Evolutionary conservation across 2,888 invertebrate genomes (phyloP), one percentile per base, ranked within the genome.

Genomic region (Pogonocherus hispidulus): DNA sequence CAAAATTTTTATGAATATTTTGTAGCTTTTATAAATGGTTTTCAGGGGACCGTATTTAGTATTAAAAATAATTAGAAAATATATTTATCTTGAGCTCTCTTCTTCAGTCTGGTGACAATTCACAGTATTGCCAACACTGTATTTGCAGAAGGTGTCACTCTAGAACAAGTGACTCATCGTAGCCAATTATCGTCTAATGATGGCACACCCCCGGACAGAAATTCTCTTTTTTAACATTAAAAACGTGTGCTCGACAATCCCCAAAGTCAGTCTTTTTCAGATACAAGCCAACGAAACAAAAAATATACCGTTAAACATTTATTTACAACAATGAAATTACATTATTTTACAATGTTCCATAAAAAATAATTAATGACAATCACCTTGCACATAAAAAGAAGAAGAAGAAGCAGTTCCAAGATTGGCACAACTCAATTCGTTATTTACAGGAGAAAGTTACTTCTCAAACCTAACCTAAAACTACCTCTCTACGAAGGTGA

Each of bases 401-500:
- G 22, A 63, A 55, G 16, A 62, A 35, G 44, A 65, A 57, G 16
- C 46, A 27, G 35, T 16, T 62, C 51, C 49, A 51, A 51, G 14
- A 51, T 70, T 67, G 67, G 67, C 67, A 70, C 67, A 65, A 60
- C 57, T 64, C 23, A 57, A 62, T 27, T 59, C 27, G 66, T 66
- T 70, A 8, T 67, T 71, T 65, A 70, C 41, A 60, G 54, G 65
- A 60, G 51, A 57, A 63, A 49, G 19, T 22, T 49, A 52, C 19
- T 62, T 51, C 16, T 44, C 41, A 14, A 37, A 55, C 46, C 49
- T 64, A 62, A 35, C 51, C 62, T 51, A 62, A 49, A 51, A 8
- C 2, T 18, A 23, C 47, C 18, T 32, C 37, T n/a, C 70, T 82
- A 84, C 14, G 83, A 82, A 8, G 83, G 82, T 18, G 83, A 82